These are phyloP conservation scores for Sarcophaga carnaria DNA, from an alignment of 2,888 invertebrate genomes.

Conservation along the genomic window DNA sequence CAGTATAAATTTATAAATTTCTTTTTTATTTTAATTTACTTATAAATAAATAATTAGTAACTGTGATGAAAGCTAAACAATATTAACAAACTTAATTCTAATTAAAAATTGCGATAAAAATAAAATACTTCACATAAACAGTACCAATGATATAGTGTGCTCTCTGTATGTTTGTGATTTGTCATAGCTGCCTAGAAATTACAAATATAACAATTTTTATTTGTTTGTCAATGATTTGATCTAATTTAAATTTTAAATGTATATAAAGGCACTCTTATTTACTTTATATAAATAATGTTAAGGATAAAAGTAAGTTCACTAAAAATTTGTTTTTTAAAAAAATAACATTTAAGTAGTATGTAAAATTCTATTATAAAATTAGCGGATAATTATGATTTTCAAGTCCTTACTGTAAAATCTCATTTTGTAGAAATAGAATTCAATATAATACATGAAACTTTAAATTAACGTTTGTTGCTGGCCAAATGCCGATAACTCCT, in stretches of 20 bases:
- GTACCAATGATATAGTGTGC: no score
- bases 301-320: no score
- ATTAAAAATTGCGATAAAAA: slow-evolving; percentile 27
- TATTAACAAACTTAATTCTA: slow-evolving; percentile 53
- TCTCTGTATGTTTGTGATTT: no score
- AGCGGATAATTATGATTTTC: background rate
- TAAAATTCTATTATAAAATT: no score
- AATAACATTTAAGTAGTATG: no score
- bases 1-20: background rate
- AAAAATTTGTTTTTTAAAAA: no score
- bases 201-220: slow-evolving; percentile 3
- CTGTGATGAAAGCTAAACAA: slow-evolving; percentile 61
- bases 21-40: slow-evolving; percentile 31
- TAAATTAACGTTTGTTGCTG: slow-evolving; percentile 68
- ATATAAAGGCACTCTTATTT: no score
- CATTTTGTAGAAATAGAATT: slow-evolving; percentile 57
- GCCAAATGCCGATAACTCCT: slow-evolving; percentile 74
- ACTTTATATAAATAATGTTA: background rate
- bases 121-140: background rate
- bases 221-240: background rate
- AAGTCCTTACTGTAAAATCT: slow-evolving; percentile 52
- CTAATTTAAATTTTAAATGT: no score
- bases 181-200: background rate
- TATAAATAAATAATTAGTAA: slow-evolving; percentile 61
- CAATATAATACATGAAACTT: slow-evolving; percentile 2